Conservation (phyloP, 2,797 vertebrate genomes). For the Lutjanus campechanus region DNA sequence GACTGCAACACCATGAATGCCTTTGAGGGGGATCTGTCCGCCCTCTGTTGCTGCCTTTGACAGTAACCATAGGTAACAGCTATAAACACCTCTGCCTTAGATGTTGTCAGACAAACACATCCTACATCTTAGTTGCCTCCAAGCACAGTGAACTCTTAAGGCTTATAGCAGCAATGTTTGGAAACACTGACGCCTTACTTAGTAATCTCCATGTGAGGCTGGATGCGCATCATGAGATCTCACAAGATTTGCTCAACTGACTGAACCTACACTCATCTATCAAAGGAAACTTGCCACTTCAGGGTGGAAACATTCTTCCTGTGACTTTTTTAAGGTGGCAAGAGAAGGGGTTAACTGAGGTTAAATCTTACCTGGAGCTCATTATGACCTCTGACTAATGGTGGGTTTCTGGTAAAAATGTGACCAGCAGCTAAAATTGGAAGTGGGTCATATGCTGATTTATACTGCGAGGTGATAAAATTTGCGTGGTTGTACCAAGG, state of each 20-base stretch:
- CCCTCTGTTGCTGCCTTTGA: background rate
- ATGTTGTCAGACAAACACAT: constrained; percentile 7
- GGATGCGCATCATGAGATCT: constrained; percentile 33
- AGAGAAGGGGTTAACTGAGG: constrained; percentile 6
- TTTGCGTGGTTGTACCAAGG: background rate
- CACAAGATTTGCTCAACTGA: constrained; percentile 38
- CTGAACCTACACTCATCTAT: constrained; percentile 39
- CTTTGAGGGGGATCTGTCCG: background rate
- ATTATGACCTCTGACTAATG: constrained; percentile 12
- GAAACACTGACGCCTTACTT: constrained; percentile 40
- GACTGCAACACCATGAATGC: too few relatives aligned
- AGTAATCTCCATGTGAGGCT: constrained; percentile 33
- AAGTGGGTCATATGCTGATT: background rate
- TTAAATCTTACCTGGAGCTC: constrained; percentile 27
- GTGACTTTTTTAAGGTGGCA: background rate
- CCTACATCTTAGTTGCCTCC: background rate
- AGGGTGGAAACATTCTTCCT: constrained; percentile 37
- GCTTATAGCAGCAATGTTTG: constrained; percentile 27
- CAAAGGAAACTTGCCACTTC: constrained; percentile 47
- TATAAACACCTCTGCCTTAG: background rate
- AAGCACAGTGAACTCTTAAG: constrained; percentile 5
- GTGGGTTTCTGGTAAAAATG: background rate
- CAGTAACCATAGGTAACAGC: background rate
- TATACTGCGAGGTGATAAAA: background rate
- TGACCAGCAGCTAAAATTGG: constrained; percentile 17